Evolutionary conservation across 2,113 vertebrate genomes (phyloP), one percentile per base, ranked within the genome.

Genomic region (Laticauda colubrina): DNA sequence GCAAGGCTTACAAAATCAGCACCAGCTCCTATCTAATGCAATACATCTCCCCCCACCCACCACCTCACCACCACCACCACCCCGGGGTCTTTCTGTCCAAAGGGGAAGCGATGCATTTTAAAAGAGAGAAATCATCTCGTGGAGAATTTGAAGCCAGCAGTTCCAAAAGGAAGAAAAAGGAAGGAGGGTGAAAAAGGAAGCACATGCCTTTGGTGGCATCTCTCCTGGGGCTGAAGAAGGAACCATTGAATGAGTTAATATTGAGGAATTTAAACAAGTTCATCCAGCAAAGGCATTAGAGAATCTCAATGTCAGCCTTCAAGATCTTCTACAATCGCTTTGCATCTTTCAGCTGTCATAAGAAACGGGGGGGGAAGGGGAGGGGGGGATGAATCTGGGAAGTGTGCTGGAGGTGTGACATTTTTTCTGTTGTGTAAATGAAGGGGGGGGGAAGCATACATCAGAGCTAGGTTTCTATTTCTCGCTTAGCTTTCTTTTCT

Each of bases 1-100:
- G 95, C 95, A 93, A 75, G 93, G 94, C 94, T 95, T 96, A 94
- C 93, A 95, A 96, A 96, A 94, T 88, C 69, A 89, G 45, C 94
- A 3, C 0, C 9, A 94, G 96, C 96, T 95, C 93, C 89, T 94
- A 56, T 95, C 94, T 95, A 95, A 89, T 81, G 61, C 20, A 59
- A 88, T 92, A 93, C 95, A 95, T 0, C 0, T 87, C 89, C 48
- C 92, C 92, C 48, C 48, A 39, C 34, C 34, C 34, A 1, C 7
- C 48, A 5, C 48, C 48, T 48, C 48, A 5, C 48, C 48, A 4
- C 48, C 48, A 4, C 48, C 92, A 75, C 20, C 43, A 45, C 43
- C 43, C 43, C 2, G 91, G 24, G 54, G 87, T 75, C 0, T 0
- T 54, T 89, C 23, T 23, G 43, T 34, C 29, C 3, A 0, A 0